Base-by-base conservation (phyloP, 2,797 vertebrate species). In the Myotis pilosus region DNA sequence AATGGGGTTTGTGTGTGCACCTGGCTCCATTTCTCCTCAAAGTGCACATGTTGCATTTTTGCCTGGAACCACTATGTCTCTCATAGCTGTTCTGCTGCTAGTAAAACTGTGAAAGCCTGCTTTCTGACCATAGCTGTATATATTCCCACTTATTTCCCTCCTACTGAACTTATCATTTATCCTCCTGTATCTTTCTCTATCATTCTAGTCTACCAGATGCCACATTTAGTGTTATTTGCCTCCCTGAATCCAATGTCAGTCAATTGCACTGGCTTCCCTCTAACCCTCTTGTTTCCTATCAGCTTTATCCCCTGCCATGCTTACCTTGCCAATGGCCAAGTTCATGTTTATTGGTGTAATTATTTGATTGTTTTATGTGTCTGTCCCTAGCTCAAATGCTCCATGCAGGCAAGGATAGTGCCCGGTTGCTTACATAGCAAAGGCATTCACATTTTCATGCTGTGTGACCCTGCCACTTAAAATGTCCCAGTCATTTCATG, bases 1-100 rank as follows among this genome's bases (percentile, higher is more conserved):
- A 9, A 3, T 22, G 20, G 9, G 33, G 3, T 33, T 47, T 55
- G 4, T 15, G 2, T 0, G 0, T 22, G 16, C 4, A 55, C 8
- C 3, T 8, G 22, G 5, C 8, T 36, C 41, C 17, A 4, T 60
- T 47, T 76, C 22, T 78, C 13, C 30, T 83, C 6, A 4, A 13
- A n/a, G 49, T 25, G 8, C 28, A 33, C 3, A 17, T 25, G 22
- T 20, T 44, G 3, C 8, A 33, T 47, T 75, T 91, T 30, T 51
- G 3, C 38, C 1, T 19, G 57, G 19, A 49, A 19, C 22, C 6
- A 8, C 25, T 33, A 2, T 64, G 11, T 72, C 22, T 66, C 16
- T 92, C 3, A 0, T 49, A 25, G 66, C 13, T 83, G 13, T 23
- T 69, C 8, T 64, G 7, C 30, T 55, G 81, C 69, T 15, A 6